A percentile compares a stretch with the other conserved stretches of the same genome.
phyloP scores from a whole-genome alignment of 2,113 vertebrate species.

The Onychorhynchus coronatus region DNA sequence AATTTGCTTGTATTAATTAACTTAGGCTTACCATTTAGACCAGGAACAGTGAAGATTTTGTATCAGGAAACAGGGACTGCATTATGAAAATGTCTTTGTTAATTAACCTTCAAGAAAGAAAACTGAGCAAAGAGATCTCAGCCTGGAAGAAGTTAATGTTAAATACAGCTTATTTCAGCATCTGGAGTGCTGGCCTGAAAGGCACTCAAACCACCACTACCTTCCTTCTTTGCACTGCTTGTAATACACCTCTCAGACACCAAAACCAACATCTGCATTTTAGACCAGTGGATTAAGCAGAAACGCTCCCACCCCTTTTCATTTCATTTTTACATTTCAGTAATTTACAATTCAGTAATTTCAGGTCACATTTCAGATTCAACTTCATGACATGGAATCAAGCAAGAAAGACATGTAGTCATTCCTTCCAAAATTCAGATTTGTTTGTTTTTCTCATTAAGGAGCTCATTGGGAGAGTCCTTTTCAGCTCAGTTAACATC shows the following conservation, averaged over 20 bases:
- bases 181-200: background rate
- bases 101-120: background rate
- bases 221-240: background rate
- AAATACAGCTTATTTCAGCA: background rate
- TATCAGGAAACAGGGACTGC: background rate
- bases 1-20: background rate
- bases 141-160: background rate
- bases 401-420: background rate
- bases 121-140: background rate
- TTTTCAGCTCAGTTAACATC: background rate
- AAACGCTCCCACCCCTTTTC: background rate
- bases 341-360: too few relatives aligned
- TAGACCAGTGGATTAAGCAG: background rate
- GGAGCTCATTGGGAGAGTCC: background rate
- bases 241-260: background rate
- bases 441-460: background rate
- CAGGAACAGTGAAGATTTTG: background rate
- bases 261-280: background rate
- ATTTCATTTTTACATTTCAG: background rate
- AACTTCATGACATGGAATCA: background rate
- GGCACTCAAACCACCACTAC: background rate
- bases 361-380: background rate
- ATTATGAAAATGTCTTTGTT: background rate
- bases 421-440: background rate
- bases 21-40: background rate